Conservation (phyloP, 2,113 vertebrate species). For the Oryzias melastigma region DNA sequence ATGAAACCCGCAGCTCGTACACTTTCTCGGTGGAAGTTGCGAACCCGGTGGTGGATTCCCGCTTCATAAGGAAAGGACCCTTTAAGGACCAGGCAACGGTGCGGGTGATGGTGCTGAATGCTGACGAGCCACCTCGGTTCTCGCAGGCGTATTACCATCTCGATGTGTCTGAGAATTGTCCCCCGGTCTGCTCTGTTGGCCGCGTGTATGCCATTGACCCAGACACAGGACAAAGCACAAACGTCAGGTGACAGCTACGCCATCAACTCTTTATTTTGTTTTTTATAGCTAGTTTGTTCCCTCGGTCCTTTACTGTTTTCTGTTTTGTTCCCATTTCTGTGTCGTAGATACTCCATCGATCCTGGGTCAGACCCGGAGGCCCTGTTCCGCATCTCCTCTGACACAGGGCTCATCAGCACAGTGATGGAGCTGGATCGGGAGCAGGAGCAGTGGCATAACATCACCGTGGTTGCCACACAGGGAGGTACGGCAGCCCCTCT, state of each 20-base stretch:
- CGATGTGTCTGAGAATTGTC: slow-evolving; percentile 84
- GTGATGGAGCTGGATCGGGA: slow-evolving; percentile 85
- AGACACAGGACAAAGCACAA: slow-evolving; percentile 81
- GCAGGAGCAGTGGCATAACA: slow-evolving; percentile 83
- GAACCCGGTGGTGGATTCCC: slow-evolving; percentile 83
- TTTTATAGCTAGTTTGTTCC: slow-evolving; percentile 1
- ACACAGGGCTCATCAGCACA: slow-evolving; percentile 83
- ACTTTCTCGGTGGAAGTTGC: slow-evolving; percentile 85
- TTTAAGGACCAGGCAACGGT: slow-evolving; percentile 87
- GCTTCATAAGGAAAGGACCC: slow-evolving; percentile 83
- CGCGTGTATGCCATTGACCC: slow-evolving; percentile 81
- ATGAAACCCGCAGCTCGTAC: slow-evolving; percentile 81
- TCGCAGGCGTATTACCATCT: slow-evolving; percentile 80
- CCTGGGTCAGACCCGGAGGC: slow-evolving; percentile 84
- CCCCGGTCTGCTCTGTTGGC: slow-evolving; percentile 76
- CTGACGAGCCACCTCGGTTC: slow-evolving; percentile 86
- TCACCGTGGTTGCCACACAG: slow-evolving; percentile 87
- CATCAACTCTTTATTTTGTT: slow-evolving; percentile 3
- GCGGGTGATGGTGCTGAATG: slow-evolving; percentile 83
- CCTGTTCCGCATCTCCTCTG: slow-evolving; percentile 85
- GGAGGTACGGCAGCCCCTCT: slow-evolving; percentile 76
- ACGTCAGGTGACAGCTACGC: slow-evolving; percentile 77
- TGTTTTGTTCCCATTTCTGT: background rate
- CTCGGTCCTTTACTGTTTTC: slow-evolving; percentile 3
- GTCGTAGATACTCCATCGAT: slow-evolving; percentile 84